Base-by-base conservation (phyloP, 2,113 vertebrate genomes). In the Albula goreensis region DNA sequence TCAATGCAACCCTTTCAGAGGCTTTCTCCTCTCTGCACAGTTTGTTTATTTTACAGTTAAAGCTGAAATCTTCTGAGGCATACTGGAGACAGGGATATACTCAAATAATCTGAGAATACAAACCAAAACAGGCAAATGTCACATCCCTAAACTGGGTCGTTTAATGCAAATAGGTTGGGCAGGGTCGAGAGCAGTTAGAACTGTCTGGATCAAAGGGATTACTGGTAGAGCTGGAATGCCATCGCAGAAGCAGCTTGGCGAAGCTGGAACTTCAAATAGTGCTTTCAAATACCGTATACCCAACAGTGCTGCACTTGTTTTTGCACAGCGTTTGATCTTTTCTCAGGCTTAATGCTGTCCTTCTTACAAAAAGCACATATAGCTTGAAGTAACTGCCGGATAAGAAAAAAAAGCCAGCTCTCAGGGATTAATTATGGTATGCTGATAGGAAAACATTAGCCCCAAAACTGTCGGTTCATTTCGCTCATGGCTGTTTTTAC, bases 141-240 rank as follows among this genome's bases (percentile, higher is more conserved):
- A 89, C 53, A 41, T 85, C 77, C 81, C 74, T 82, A 83, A 86
- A 63, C 56, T 25, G 87, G 80, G 60, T 50, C 52, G 49, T 79
- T 90, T 87, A 86, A 89, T 88, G 86, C 86, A 89, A 88, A 90
- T 81, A 85, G 52, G 85, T 78, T 89, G 22, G 84, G 63, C 70
- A 66, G 77, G 53, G 87, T 88, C 77, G 82, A 78, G 56, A 83
- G 77, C 49, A 31, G 57, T 49, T 85, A 80, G 78, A 85, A 83
- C 49, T 50, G 50, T 74, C 66, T 15, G 25, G 80, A 89, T 88
- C 51, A 87, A 88, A 86, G 63, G 74, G 50, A 87, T 86, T 79
- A 79, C 60, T 50, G 80, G 31, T 51, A 57, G 48, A 84, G 41
- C 15, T 60, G 80, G 85, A 83, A 88, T 81, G 81, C 83, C 78